Evolutionary conservation across 1,140 invertebrate genomes (phyloP), one percentile per base, ranked within the genome.

Genomic region (Musca vetustissima): DNA sequence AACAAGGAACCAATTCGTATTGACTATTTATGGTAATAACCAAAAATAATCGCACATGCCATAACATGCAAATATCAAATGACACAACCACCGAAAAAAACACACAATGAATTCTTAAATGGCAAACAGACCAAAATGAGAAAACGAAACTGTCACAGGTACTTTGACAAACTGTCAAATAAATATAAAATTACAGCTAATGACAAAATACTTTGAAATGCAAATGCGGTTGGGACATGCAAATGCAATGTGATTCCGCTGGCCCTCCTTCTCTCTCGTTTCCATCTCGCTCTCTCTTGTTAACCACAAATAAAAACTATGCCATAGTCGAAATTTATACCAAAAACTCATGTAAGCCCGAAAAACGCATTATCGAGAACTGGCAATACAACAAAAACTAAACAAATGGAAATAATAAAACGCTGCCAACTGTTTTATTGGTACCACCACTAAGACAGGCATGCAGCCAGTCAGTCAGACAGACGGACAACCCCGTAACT

Each of bases 181-280:
- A 59, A 70, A 53, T 70, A 64, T 43, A 64, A 67, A 67, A 68
- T 68, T 57, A 61, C 69, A 65, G 49, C 69, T 67, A 70, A 68
- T 70, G 69, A 64, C 66, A 67, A 70, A 70, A 70, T 52, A 66
- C 69, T 70, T 70, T 70, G 66, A 68, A 68, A 70, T 70, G 69
- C 69, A 70, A 70, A 70, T 68, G 66, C 66, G 69, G 52, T 53
- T 59, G 25, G 25, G 50, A 67, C 69, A 68, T 64, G 69, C 69
- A 65, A 68, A 64, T n/a, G 50, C 61, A 69, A 59, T n/a, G n/a
- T n/a, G n/a, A n/a, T n/a, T 43, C 36, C 36, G 28, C 36, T 43
- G 6, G 6, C 11, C 36, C 11, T 7, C 36, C 36, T 13, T 7
- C 36, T 9, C 6, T 43, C n/a, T n/a, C n/a, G n/a, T n/a, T n/a